Percentiles rank a stretch among this genome's conserved stretches.
phyloP scores from a whole-genome alignment of 1,140 invertebrate species.

The Tetramorium parvispinum region DNA sequence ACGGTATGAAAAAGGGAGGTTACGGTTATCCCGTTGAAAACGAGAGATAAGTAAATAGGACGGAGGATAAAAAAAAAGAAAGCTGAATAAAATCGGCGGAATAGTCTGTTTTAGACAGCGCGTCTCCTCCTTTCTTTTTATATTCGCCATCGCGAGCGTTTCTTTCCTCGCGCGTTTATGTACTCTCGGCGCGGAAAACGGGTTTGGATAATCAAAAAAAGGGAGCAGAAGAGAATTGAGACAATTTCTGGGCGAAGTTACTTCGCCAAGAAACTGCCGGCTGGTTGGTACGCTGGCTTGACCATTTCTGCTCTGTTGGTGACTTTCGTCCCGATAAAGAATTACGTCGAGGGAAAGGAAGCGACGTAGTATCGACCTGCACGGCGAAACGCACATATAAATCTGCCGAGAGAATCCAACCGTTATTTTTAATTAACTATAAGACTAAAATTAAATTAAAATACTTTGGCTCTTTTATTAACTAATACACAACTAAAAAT shows the following conservation, averaged over 20 bases:
- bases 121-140: background rate
- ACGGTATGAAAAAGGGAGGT: constrained; percentile 26
- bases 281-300: background rate
- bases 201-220: constrained; percentile 31
- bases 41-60: constrained; percentile 59
- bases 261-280: background rate
- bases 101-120: constrained; percentile 25
- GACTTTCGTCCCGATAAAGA: background rate
- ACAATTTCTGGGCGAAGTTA: constrained; percentile 11
- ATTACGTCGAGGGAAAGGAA: constrained; percentile 3
- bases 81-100: constrained; percentile 6
- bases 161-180: constrained; percentile 6
- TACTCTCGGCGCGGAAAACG: background rate
- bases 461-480: too few species aligned
- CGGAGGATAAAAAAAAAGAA: background rate
- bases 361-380: background rate
- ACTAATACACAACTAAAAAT: too few species aligned
- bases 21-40: constrained; percentile 14
- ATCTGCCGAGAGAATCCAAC: background rate
- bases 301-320: background rate
- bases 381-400: background rate
- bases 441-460: too few species aligned
- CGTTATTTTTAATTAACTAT: background rate
- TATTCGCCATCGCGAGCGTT: constrained; percentile 5
- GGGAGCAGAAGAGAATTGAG: constrained; percentile 4